Conservation (phyloP, 2,113 vertebrate species). For the Apodemus speciosus region DNA sequence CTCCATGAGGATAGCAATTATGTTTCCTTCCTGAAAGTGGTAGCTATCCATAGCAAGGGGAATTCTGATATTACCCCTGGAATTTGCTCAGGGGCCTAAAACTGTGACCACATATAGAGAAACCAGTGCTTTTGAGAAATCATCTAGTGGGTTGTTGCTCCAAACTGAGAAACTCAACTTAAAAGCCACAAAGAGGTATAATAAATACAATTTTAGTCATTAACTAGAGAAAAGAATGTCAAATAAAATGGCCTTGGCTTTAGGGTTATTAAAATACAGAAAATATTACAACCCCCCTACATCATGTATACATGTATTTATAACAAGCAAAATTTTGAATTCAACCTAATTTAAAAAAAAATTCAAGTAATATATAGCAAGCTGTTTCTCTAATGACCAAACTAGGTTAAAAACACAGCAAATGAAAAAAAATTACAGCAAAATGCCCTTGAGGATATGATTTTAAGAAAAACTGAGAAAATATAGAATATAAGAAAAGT, state of each 20-base stretch:
- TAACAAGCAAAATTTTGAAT: slow-evolving; percentile 51
- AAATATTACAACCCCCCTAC: neutral
- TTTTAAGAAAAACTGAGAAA: slow-evolving; percentile 41
- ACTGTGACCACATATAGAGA: slow-evolving; percentile 55
- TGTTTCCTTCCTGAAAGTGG: slow-evolving; percentile 61
- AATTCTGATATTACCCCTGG: slow-evolving; percentile 66
- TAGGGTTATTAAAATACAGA: slow-evolving; percentile 4
- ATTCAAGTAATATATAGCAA: neutral
- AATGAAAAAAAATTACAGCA: neutral
- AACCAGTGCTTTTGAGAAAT: slow-evolving; percentile 68
- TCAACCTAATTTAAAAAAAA: slow-evolving; percentile 59
- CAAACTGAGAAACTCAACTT: slow-evolving; percentile 52
- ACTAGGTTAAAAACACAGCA: neutral
- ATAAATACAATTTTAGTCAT: slow-evolving; percentile 24
- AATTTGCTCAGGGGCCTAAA: slow-evolving; percentile 65
- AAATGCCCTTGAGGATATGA: neutral
- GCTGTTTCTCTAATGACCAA: slow-evolving; percentile 10
- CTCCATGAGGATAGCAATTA: slow-evolving; percentile 67
- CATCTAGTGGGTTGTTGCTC: slow-evolving; percentile 73
- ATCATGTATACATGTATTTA: neutral
- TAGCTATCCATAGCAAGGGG: slow-evolving; percentile 63
- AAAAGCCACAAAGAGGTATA: slow-evolving; percentile 61
- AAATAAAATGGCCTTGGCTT: neutral
- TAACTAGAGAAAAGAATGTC: slow-evolving; percentile 60
- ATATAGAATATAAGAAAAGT: neutral